Conservation (phyloP, 2,797 vertebrate genomes). For the Anabacerthia variegaticeps region DNA sequence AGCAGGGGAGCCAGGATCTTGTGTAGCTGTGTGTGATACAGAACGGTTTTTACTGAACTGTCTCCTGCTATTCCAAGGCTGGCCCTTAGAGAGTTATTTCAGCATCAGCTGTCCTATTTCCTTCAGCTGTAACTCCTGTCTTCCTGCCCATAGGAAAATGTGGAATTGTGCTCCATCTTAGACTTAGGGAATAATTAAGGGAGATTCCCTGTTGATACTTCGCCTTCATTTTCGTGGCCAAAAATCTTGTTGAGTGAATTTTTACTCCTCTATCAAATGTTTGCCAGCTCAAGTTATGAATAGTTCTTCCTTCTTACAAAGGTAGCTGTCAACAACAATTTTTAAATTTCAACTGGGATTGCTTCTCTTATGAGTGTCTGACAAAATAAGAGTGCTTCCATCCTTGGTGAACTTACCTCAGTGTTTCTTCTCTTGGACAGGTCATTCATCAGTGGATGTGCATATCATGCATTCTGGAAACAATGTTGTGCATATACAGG, state of each 20-base stretch:
- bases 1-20: background rate
- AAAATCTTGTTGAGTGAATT: background rate
- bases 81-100: background rate
- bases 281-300: background rate
- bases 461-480: conserved; percentile 91
- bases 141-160: background rate
- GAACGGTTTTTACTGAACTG: background rate
- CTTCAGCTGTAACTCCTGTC: background rate
- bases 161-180: background rate
- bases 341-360: background rate
- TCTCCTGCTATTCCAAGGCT: background rate
- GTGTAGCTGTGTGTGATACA: background rate
- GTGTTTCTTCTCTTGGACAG: conserved; percentile 75
- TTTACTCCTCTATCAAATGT: background rate
- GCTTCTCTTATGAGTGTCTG: background rate
- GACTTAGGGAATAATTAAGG: background rate
- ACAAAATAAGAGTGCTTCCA: background rate
- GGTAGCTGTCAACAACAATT: background rate
- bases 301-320: background rate
- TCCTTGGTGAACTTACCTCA: conserved; percentile 23
- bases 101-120: background rate
- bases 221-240: background rate
- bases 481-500: conserved; percentile 90
- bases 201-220: background rate
- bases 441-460: conserved; percentile 85